phyloP scores from a whole-genome alignment of 2,113 vertebrate species.

The Rhinoderma darwinii region DNA sequence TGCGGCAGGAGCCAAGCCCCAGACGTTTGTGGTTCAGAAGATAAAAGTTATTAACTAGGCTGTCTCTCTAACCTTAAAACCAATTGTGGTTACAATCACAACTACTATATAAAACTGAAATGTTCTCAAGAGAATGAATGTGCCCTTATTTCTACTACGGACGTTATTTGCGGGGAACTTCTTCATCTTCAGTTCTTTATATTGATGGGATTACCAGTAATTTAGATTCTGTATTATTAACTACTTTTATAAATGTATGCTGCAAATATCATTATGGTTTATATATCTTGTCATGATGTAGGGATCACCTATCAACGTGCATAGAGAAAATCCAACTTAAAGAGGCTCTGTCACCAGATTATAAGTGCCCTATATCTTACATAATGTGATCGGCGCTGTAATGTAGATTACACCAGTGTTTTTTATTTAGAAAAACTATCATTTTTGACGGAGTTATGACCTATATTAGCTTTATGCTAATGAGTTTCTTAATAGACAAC shows the following conservation, averaged over 20 bases:
- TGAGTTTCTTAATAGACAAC: too few species aligned
- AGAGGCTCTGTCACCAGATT: too few species aligned
- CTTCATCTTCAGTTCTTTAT: background rate
- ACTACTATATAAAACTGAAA: slow-evolving; percentile 33
- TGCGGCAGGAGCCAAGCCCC: slow-evolving; percentile 37
- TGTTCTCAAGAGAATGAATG: slow-evolving; percentile 12
- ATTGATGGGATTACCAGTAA: background rate
- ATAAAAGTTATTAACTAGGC: slow-evolving; percentile 53
- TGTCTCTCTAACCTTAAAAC: slow-evolving; percentile 43
- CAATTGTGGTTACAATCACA: slow-evolving; percentile 54
- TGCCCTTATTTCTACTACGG: background rate
- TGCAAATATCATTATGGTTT: too few species aligned
- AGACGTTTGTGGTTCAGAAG: slow-evolving; percentile 58
- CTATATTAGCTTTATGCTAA: too few species aligned
- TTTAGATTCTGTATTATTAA: background rate
- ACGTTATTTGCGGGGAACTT: background rate
- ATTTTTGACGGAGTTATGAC: too few species aligned
- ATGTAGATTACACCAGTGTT: too few species aligned
- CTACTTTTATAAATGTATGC: background rate
- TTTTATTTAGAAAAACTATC: too few species aligned
- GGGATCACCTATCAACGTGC: too few species aligned
- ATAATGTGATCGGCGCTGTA: too few species aligned
- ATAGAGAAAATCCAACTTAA: too few species aligned
- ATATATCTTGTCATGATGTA: too few species aligned
- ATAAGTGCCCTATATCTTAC: too few species aligned